A percentile compares a stretch with the other conserved stretches of the same genome.
Evolutionary conservation across 2,113 vertebrate species (phyloP).

Genomic region (Myiozetetes cayanensis): DNA sequence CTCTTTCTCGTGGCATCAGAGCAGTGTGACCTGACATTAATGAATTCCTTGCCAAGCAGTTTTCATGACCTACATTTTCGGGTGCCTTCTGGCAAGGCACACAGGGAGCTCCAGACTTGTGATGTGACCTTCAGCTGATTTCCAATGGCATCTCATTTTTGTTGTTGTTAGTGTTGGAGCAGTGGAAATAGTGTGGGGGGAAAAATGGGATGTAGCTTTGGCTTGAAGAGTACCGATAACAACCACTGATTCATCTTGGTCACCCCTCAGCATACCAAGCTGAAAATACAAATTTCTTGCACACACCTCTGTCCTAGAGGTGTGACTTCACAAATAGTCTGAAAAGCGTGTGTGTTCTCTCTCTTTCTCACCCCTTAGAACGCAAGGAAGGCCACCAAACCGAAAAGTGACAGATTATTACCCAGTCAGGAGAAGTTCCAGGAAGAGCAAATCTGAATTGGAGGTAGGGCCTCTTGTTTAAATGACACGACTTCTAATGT

Average conservation of each 20-base stretch:
- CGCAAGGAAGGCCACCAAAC: slow-evolving; percentile 81
- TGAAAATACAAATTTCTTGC: neutral
- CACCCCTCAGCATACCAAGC: neutral
- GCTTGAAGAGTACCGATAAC: neutral
- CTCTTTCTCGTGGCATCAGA: neutral
- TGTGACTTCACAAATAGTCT: neutral
- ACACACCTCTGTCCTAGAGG: neutral
- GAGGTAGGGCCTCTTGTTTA: slow-evolving; percentile 74
- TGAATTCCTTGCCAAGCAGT: neutral
- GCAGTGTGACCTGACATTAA: neutral
- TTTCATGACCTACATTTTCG: slow-evolving; percentile 9
- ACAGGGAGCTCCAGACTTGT: neutral
- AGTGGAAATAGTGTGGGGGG: accelerated
- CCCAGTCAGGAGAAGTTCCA: slow-evolving; percentile 88
- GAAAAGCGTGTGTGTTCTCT: neutral
- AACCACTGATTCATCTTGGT: neutral
- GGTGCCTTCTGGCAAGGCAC: neutral
- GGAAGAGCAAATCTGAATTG: slow-evolving; percentile 89
- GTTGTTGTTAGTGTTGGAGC: neutral
- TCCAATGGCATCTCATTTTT: neutral
- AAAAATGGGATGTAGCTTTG: neutral
- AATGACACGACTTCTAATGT: accelerated
- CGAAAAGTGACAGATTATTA: slow-evolving; percentile 94
- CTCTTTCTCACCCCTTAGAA: slow-evolving; percentile 64
- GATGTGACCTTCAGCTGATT: neutral